Conservation (phyloP, 2,888 invertebrate species). For the Bellardia pandia region DNA sequence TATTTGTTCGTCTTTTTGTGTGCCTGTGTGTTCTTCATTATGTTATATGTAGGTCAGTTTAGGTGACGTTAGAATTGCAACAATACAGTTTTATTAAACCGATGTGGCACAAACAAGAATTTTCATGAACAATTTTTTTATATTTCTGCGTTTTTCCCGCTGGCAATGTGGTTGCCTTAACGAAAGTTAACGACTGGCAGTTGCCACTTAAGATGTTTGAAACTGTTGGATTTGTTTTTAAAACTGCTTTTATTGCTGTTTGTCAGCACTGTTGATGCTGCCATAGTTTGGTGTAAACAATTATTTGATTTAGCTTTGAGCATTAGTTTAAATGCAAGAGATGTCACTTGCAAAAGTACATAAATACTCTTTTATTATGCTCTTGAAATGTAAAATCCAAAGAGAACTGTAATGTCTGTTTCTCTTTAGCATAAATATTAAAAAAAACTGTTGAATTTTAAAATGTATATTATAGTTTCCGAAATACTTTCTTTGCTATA, state of each 20-base stretch:
- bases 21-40: background rate
- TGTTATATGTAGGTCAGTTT: conserved; percentile 36
- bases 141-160: conserved; percentile 16
- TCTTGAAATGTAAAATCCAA: background rate
- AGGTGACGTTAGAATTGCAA: conserved; percentile 20
- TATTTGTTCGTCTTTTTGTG: background rate
- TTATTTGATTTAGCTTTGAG: conserved; percentile 12
- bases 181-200: conserved; percentile 33
- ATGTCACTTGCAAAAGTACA: background rate
- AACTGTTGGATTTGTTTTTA: conserved; percentile 26
- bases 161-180: conserved; percentile 39
- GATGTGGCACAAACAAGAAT: background rate
- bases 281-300: conserved; percentile 1
- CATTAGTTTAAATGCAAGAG: background rate
- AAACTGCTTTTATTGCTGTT: conserved; percentile 1
- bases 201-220: conserved; percentile 33
- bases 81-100: background rate
- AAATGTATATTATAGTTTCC: too few species aligned
- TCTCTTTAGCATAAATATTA: too few species aligned
- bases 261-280: background rate
- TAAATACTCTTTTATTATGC: background rate
- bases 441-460: too few species aligned
- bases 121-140: background rate
- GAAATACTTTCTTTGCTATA: too few species aligned
- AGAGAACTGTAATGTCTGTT: background rate